phyloP scores from a whole-genome alignment of 2,797 vertebrate genomes.

The Muscicapa comitata region DNA sequence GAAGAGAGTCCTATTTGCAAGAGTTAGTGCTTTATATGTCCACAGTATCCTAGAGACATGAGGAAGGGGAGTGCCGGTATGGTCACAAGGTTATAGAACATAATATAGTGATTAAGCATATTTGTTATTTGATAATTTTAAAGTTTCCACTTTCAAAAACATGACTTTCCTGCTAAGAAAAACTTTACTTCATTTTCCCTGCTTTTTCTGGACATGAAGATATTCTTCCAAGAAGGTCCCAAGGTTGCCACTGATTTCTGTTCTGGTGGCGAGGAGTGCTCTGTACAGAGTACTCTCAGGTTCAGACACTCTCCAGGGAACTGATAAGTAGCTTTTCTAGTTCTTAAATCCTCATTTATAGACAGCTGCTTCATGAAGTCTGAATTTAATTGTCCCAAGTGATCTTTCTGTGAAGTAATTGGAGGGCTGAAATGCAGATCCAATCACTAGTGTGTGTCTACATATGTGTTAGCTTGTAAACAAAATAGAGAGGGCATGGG shows the following conservation, averaged over 20 bases:
- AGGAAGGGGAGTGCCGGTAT: not conserved
- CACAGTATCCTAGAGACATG: not conserved
- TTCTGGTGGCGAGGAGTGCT: not conserved
- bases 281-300: not conserved
- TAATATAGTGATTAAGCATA: not conserved
- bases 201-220: not conserved
- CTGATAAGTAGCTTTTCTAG: slow-evolving; percentile 29
- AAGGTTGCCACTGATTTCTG: not conserved
- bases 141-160: not conserved
- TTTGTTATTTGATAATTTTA: not conserved
- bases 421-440: slow-evolving; percentile 3
- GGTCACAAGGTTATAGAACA: not conserved
- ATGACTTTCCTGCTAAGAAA: not conserved
- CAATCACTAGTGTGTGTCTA: not conserved
- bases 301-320: not conserved
- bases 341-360: slow-evolving; percentile 9
- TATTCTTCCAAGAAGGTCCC: not conserved
- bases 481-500: not conserved
- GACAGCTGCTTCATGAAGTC: not conserved
- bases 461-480: not conserved
- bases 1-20: not conserved
- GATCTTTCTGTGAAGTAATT: slow-evolving; percentile 10
- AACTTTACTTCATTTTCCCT: not conserved
- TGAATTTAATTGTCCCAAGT: not conserved
- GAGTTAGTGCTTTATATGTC: not conserved